A percentile compares a stretch with the other conserved stretches of the same genome.
Evolutionary conservation across 30 jellyfish, hydroid and myxozoan genomes (phyloP).

Genomic region (Catostylus mosaicus): DNA sequence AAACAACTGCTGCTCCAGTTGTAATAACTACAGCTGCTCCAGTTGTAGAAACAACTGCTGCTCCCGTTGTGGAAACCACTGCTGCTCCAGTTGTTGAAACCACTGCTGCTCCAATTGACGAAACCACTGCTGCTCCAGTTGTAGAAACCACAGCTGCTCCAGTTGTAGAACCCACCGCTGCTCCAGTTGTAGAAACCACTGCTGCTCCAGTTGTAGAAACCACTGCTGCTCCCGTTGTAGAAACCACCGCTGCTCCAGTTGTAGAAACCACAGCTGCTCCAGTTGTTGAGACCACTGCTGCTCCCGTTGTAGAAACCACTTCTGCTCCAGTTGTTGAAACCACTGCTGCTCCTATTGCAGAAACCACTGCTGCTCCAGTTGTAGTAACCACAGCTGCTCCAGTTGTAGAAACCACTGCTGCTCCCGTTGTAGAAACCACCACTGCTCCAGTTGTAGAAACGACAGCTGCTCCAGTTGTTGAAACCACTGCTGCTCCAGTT

Average conservation of each 20-base stretch:
- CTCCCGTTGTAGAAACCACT: constrained; percentile 36
- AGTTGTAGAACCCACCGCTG: constrained; percentile 5
- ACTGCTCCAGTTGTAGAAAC: constrained; percentile 40
- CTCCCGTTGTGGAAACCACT: constrained; percentile 16
- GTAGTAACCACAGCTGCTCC: constrained; percentile 55
- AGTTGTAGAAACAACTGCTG: constrained; percentile 5
- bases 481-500: constrained; percentile 27
- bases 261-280: constrained; percentile 40
- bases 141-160: constrained; percentile 31
- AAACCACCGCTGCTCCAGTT: constrained; percentile 44
- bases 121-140: constrained; percentile 27
- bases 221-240: constrained; percentile 7
- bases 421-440: constrained; percentile 49
- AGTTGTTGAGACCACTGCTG: constrained; percentile 47
- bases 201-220: constrained; percentile 15
- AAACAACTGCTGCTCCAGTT: constrained; percentile 30
- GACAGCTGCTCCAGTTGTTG: constrained; percentile 35
- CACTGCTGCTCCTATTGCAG: constrained; percentile 36
- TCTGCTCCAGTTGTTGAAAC: constrained; percentile 31
- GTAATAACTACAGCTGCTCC: constrained; percentile 47
- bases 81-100: constrained; percentile 47
- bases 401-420: constrained; percentile 43
- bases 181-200: constrained; percentile 8
- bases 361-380: constrained; percentile 35
- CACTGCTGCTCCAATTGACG: constrained; percentile 14